Evolutionary conservation across 1,140 invertebrate species (phyloP).

Genomic region (Apis laboriosa): DNA sequence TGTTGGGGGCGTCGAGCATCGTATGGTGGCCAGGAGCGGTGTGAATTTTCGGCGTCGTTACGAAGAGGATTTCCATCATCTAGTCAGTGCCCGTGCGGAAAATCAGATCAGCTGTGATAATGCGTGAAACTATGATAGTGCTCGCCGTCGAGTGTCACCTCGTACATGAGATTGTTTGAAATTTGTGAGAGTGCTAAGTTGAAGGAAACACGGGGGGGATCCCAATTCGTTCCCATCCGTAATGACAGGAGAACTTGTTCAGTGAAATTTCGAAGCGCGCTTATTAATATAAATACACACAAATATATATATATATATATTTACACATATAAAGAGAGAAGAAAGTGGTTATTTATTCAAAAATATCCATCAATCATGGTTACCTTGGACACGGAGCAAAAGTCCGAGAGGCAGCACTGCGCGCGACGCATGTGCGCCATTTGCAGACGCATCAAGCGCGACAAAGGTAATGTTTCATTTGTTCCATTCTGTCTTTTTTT

Average conservation of each 20-base stretch:
- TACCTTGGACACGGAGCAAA: constrained; percentile 80
- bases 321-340: neutral
- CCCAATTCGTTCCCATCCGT: neutral
- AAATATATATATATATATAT: neutral
- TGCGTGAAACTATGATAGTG: neutral
- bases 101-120: constrained; percentile 19
- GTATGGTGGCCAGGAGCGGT: constrained; percentile 18
- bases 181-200: constrained; percentile 7
- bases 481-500: neutral
- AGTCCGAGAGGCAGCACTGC: constrained; percentile 79
- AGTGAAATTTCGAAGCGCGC: constrained; percentile 29
- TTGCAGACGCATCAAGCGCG: constrained; percentile 79
- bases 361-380: constrained; percentile 71
- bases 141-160: neutral
- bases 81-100: constrained; percentile 29
- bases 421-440: constrained; percentile 80
- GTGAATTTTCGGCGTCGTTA: constrained; percentile 2
- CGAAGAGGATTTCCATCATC: constrained; percentile 30
- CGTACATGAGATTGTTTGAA: neutral
- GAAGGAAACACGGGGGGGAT: constrained; percentile 8
- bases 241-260: constrained; percentile 11
- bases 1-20: constrained; percentile 51
- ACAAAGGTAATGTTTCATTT: constrained; percentile 75
- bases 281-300: neutral
- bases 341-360: constrained; percentile 30